phyloP scores from a whole-genome alignment of 2,797 vertebrate genomes.

The Selene dorsalis region DNA sequence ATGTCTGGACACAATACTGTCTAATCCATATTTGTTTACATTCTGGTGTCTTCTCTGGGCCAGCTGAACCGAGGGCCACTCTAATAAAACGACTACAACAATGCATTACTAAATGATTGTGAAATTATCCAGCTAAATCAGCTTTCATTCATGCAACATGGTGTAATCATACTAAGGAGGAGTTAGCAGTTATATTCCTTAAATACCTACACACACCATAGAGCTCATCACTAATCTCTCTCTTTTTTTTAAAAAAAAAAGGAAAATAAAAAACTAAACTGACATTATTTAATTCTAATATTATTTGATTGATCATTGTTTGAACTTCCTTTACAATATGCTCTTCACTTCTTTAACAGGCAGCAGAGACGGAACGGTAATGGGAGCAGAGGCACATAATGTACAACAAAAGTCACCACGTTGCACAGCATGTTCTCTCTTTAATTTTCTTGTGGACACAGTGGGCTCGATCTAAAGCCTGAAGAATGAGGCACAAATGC shows the following conservation, averaged over 20 bases:
- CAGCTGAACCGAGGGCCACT: conserved; percentile 50
- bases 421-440: no score
- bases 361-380: neutral
- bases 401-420: neutral
- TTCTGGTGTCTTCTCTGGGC: conserved; percentile 44
- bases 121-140: conserved; percentile 39
- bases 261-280: no score
- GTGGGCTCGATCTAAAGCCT: no score
- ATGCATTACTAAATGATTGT: conserved; percentile 22
- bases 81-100: conserved; percentile 41
- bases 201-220: neutral
- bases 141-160: conserved; percentile 12
- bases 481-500: no score
- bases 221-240: no score
- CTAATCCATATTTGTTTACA: conserved; percentile 72
- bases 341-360: neutral
- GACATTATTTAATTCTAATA: no score
- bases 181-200: conserved; percentile 4
- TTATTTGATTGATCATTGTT: neutral
- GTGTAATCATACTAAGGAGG: conserved; percentile 10
- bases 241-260: neutral
- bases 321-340: neutral
- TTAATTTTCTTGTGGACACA: neutral
- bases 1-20: conserved; percentile 67
- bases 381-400: neutral